Conservation (phyloP, 1,140 invertebrate species). For the Calycopis cecrops region DNA sequence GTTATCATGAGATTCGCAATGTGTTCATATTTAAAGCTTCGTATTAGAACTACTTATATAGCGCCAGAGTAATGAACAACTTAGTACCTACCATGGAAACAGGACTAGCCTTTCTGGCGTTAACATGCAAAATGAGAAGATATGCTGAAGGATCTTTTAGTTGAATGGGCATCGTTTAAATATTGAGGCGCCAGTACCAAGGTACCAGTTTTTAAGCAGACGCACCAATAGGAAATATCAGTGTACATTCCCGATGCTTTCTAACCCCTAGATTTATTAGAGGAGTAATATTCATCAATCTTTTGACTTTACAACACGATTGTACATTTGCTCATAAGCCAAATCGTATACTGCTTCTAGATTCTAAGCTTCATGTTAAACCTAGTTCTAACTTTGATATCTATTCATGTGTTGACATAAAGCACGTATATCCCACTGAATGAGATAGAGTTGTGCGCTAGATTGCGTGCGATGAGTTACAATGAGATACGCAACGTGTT, state of each 20-base stretch:
- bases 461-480: slow-evolving; percentile 2
- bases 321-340: too few species aligned
- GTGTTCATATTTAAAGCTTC: background rate
- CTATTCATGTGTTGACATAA: slow-evolving; percentile 2
- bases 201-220: slow-evolving; percentile 55
- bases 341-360: too few species aligned
- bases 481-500: background rate
- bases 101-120: too few species aligned
- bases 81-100: too few species aligned
- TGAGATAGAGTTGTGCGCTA: background rate
- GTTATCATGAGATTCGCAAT: background rate
- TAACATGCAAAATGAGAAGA: too few species aligned
- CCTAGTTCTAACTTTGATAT: background rate
- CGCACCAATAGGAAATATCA: slow-evolving; percentile 33
- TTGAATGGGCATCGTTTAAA: slow-evolving; percentile 46
- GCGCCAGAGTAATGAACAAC: too few species aligned
- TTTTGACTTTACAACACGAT: too few species aligned
- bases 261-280: too few species aligned
- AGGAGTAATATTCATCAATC: too few species aligned
- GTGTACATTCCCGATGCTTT: background rate
- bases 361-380: background rate
- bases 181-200: slow-evolving; percentile 37
- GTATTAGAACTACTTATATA: too few species aligned
- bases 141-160: slow-evolving; percentile 42
- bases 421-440: slow-evolving; percentile 3